A percentile compares a stretch with the other conserved stretches of the same genome.
These are phyloP conservation scores for Myripristis jacobus DNA, from an alignment of 2,797 vertebrate species.

Conservation along the genomic window DNA sequence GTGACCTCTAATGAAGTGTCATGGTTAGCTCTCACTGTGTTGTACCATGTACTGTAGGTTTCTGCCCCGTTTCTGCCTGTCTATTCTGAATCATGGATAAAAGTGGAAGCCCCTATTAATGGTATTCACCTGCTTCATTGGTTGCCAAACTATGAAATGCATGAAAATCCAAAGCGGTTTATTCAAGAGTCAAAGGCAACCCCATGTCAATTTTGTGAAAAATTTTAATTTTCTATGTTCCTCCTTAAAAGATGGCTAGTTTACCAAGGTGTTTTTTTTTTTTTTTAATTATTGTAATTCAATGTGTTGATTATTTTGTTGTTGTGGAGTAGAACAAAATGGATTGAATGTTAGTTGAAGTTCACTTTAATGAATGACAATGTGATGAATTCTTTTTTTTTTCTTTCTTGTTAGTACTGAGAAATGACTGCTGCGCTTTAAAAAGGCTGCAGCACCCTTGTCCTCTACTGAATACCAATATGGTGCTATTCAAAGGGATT, in stretches of 20 bases:
- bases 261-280: conserved; percentile 60
- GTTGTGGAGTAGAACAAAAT: conserved; percentile 58
- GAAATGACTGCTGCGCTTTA: conserved; percentile 60
- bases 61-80: conserved; percentile 31
- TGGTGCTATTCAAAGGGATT: conserved; percentile 79
- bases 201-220: conserved; percentile 42
- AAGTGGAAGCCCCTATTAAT: conserved; percentile 37
- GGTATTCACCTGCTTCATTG: conserved; percentile 32
- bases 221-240: conserved; percentile 47
- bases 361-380: conserved; percentile 73
- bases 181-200: conserved; percentile 37
- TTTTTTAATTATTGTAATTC: conserved; percentile 58
- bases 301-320: conserved; percentile 60
- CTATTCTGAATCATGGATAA: conserved; percentile 44
- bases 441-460: conserved; percentile 46
- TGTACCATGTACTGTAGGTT: conserved; percentile 42
- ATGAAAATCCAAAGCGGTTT: conserved; percentile 41
- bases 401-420: conserved; percentile 69
- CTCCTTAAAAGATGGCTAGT: conserved; percentile 45
- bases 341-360: conserved; percentile 72
- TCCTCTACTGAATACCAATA: conserved; percentile 62
- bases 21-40: conserved; percentile 38
- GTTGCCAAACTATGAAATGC: conserved; percentile 64
- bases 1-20: conserved; percentile 44
- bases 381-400: conserved; percentile 47